Evolutionary conservation across 2,888 invertebrate species (phyloP).

Genomic region (Teleogryllus oceanicus): DNA sequence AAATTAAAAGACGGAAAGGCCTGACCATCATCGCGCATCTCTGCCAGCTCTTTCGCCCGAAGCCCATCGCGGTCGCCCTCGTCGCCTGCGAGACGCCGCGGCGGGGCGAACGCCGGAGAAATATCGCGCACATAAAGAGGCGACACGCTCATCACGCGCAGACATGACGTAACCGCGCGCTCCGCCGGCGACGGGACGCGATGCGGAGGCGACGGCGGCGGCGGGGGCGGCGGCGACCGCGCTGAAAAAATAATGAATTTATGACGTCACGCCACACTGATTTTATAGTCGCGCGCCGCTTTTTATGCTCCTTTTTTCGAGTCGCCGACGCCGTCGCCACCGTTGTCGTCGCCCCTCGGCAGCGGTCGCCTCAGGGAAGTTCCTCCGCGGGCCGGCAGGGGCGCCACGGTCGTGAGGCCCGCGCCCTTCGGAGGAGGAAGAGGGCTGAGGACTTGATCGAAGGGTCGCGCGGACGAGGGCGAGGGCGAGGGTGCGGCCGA

Average conservation of each 20-base stretch:
- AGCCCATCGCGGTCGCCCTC: background rate
- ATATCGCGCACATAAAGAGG: slow-evolving; percentile 10
- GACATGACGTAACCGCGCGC: slow-evolving; percentile 12
- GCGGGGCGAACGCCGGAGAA: background rate
- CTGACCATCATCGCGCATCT: no score
- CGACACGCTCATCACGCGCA: slow-evolving; percentile 18
- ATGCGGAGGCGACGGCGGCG: background rate
- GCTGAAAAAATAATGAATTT: slow-evolving; percentile 33
- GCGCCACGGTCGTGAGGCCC: background rate
- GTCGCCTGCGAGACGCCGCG: background rate
- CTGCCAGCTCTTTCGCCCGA: no score
- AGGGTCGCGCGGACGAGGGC: background rate
- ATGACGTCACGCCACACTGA: slow-evolving; percentile 35
- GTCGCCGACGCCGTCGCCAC: background rate
- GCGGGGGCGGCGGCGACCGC: background rate
- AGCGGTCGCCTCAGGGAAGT: background rate
- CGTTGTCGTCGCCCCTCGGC: background rate
- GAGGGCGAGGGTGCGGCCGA: background rate
- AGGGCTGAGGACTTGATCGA: background rate
- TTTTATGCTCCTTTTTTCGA: slow-evolving; percentile 20
- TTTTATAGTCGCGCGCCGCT: slow-evolving; percentile 28
- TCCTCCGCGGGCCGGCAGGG: background rate
- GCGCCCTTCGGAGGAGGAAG: background rate
- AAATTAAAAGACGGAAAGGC: no score
- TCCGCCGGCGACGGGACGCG: background rate